These are phyloP conservation scores for Calycopis cecrops DNA, from an alignment of 1,140 invertebrate genomes.

Conservation along the genomic window DNA sequence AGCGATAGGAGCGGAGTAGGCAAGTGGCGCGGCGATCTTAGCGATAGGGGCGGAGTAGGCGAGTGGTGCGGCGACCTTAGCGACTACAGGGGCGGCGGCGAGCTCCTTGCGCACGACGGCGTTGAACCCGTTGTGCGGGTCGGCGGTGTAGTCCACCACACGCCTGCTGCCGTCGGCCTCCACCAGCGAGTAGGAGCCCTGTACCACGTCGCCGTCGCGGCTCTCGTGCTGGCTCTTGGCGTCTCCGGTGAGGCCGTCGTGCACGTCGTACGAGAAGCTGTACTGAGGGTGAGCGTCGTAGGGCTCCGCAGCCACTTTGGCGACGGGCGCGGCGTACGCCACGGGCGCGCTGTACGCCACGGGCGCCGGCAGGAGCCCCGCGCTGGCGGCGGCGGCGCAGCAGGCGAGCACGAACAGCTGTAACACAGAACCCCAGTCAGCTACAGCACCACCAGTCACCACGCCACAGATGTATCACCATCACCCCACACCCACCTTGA, in stretches of 20 bases:
- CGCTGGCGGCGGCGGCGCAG: constrained; percentile 44
- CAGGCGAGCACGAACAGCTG: constrained; percentile 52
- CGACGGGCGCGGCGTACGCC: constrained; percentile 26
- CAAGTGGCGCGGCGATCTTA: constrained; percentile 14
- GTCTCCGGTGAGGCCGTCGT: constrained; percentile 79
- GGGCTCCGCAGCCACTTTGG: constrained; percentile 27
- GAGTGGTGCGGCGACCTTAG: constrained; percentile 24
- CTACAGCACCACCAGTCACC: no score
- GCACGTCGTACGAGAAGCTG: constrained; percentile 77
- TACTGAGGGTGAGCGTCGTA: constrained; percentile 76
- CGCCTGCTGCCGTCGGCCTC: constrained; percentile 80
- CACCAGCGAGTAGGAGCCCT: constrained; percentile 77
- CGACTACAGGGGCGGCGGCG: constrained; percentile 32
- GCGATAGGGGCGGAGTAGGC: constrained; percentile 25
- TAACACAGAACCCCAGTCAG: constrained; percentile 19
- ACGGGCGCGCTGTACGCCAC: constrained; percentile 29
- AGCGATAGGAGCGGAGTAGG: no score
- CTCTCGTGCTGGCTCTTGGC: constrained; percentile 79
- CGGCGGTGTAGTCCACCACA: constrained; percentile 79
- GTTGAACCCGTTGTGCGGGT: constrained; percentile 73
- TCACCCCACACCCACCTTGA: constrained; percentile 8
- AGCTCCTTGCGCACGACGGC: constrained; percentile 61
- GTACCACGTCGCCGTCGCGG: constrained; percentile 76
- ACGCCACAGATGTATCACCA: no score
- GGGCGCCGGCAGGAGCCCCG: constrained; percentile 34